Base-by-base conservation (phyloP, 2,113 vertebrate species). In the Equus przewalskii region DNA sequence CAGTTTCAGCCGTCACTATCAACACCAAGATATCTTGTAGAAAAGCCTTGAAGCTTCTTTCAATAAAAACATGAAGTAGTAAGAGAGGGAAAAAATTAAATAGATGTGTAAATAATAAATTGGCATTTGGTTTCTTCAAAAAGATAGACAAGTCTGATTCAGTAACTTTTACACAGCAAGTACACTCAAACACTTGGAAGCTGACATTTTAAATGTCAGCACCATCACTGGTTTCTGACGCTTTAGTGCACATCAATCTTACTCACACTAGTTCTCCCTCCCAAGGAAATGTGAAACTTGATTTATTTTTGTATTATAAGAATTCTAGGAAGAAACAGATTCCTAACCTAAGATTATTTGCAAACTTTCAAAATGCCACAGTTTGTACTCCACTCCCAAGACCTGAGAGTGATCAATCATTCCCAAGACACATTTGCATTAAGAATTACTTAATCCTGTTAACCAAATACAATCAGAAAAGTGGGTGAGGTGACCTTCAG, bases 271-370 rank as follows among this genome's bases (percentile, higher is more conserved):
- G 1, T 30, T 83, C 73, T 88, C 46, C 3, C 13, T 93, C n/a
- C 72, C 54, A 89, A 83, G 8, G 49, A 96, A 62, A 97, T 36
- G 12, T 81, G 33, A 87, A 91, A 82, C 1, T 12, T 79, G 44
- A 94, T 72, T 93, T 95, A 94, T 93, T 78, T 73, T 97, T 95
- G 78, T 44, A 88, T 73, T 33, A 49, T 7, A 96, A 97, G 36
- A 18, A n/a, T 79, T 58, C 19, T 33, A 79, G 54, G 19, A 33
- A 60, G 88, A 82, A 95, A 86, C 2, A 90, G 13, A n/a, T 56
- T 92, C 33, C 79, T 54, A 30, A 73, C 65, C 76, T 89, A 90
- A 96, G 93, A 95, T 65, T 72, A 81, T 64, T 92, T 78, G 22
- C 44, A 54, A 97, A 84, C 26, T 97, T 72, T 72, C 62, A 89